phyloP scores from a whole-genome alignment of 2,113 vertebrate genomes.

The Delphinus delphis region DNA sequence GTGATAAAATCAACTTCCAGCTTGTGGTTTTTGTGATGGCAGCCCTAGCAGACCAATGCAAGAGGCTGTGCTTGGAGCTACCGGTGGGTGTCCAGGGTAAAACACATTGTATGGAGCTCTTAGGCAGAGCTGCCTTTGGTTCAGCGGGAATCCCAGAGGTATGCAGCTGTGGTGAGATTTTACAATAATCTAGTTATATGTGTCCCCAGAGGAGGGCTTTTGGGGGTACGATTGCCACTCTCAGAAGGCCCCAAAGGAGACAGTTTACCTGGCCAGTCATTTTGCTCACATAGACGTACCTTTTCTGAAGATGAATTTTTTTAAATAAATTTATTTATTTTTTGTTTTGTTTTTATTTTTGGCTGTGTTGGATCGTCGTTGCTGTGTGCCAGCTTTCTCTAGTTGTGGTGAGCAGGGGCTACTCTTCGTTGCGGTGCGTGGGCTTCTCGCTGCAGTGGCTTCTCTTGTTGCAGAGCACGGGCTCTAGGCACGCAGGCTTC shows the following conservation, averaged over 20 bases:
- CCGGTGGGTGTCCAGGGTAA: neutral
- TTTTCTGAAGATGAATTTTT: neutral
- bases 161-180: neutral
- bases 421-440: rapidly evolving
- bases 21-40: neutral
- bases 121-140: no score
- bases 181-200: rapidly evolving
- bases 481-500: no score
- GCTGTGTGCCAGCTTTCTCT: no score
- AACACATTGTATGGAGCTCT: neutral
- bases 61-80: neutral
- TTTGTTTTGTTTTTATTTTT: no score
- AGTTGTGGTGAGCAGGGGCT: no score
- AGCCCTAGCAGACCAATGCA: neutral
- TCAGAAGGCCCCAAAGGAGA: neutral
- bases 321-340: no score
- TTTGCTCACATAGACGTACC: neutral
- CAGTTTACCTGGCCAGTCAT: neutral
- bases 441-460: no score
- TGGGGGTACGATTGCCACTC: rapidly evolving
- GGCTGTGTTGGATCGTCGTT: no score
- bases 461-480: no score
- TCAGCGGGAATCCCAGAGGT: neutral
- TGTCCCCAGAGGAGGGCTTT: rapidly evolving
- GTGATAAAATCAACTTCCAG: neutral